A percentile compares a stretch with the other conserved stretches of the same genome.
These are phyloP conservation scores for Synodontis membranacea DNA, from an alignment of 2,113 vertebrate species.

Conservation along the genomic window DNA sequence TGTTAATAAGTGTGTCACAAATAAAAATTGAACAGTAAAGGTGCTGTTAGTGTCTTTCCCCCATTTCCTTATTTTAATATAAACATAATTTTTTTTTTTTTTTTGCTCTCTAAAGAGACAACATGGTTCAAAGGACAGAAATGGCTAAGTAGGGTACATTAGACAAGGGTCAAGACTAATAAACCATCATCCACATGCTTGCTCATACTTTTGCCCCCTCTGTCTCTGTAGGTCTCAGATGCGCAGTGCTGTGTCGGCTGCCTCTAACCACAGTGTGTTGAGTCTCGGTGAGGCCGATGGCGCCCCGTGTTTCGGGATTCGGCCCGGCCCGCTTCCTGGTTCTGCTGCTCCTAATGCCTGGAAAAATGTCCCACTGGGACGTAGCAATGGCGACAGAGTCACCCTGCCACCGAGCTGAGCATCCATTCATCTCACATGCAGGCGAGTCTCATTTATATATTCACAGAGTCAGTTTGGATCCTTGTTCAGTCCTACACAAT, in stretches of 20 bases:
- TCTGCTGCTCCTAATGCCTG: constrained; percentile 73
- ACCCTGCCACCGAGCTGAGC: constrained; percentile 81
- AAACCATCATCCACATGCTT: neutral
- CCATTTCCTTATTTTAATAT: neutral
- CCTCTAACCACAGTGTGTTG: constrained; percentile 75
- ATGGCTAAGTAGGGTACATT: neutral
- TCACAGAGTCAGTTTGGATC: neutral
- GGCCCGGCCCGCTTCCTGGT: constrained; percentile 75
- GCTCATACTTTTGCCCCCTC: neutral
- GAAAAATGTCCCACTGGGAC: constrained; percentile 63
- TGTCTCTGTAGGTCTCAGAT: constrained; percentile 71
- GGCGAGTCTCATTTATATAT: constrained; percentile 69
- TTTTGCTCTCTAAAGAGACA: neutral
- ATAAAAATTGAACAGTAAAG: neutral
- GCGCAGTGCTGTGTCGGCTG: constrained; percentile 68
- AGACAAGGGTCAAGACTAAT: neutral
- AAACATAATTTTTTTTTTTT: too few relatives aligned
- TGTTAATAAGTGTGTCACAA: neutral
- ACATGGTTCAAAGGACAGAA: neutral
- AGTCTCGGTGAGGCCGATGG: constrained; percentile 70
- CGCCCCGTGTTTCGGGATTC: constrained; percentile 69
- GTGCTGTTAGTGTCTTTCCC: neutral
- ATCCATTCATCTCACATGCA: constrained; percentile 85
- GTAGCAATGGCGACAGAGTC: constrained; percentile 68
- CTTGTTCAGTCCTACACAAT: neutral